phyloP scores from a whole-genome alignment of 2,797 vertebrate species.

The Sebastes oblongus region DNA sequence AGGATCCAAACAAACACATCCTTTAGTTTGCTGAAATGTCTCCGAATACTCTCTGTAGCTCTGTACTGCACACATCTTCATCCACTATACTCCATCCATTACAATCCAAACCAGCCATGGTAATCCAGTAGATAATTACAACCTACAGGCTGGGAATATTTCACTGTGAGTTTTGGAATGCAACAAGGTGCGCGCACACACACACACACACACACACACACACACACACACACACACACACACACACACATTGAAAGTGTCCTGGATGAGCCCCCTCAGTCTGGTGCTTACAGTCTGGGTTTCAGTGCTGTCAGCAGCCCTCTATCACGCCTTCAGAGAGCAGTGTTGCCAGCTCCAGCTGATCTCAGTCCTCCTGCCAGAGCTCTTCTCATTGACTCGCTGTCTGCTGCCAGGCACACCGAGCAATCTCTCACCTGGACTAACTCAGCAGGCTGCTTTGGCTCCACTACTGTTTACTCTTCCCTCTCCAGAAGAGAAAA shows the following conservation, averaged over 20 bases:
- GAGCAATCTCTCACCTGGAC: slow-evolving; percentile 41
- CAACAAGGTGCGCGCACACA: neutral
- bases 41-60: neutral
- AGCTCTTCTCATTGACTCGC: slow-evolving; percentile 24
- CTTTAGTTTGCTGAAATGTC: neutral
- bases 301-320: slow-evolving; percentile 28
- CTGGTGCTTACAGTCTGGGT: neutral
- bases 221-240: neutral
- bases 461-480: slow-evolving; percentile 29
- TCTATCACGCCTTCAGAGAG: slow-evolving; percentile 18
- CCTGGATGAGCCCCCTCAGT: neutral
- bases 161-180: neutral
- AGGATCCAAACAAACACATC: neutral
- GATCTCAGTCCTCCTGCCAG: slow-evolving; percentile 23
- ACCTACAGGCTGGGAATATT: neutral
- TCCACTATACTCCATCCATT: neutral
- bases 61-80: no score
- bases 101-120: neutral
- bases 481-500: slow-evolving; percentile 1
- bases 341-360: slow-evolving; percentile 29
- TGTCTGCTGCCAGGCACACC: slow-evolving; percentile 14
- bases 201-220: neutral
- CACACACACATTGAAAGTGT: neutral
- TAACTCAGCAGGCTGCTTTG: slow-evolving; percentile 36
- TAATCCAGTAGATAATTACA: neutral